Conservation (phyloP, 2,797 vertebrate genomes). For the Enteromius viviparus region DNA sequence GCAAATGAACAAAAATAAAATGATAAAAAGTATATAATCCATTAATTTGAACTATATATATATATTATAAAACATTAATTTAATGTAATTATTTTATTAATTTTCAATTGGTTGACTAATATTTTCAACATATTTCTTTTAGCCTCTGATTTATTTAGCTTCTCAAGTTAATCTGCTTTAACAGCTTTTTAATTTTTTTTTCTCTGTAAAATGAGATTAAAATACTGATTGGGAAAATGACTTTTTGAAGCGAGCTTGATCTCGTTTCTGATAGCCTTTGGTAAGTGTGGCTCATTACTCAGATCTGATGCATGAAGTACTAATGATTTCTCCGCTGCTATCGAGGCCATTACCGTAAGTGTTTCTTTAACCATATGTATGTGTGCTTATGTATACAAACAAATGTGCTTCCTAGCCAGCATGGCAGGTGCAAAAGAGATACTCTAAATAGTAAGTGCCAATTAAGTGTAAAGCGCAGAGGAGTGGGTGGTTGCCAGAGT, state of each 20-base stretch:
- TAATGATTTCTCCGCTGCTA: slow-evolving; percentile 66
- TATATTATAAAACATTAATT: neutral
- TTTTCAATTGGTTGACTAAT: neutral
- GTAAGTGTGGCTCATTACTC: slow-evolving; percentile 66
- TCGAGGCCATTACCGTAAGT: slow-evolving; percentile 69
- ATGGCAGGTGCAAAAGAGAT: slow-evolving; percentile 37
- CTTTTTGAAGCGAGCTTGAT: slow-evolving; percentile 11
- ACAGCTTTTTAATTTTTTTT: neutral
- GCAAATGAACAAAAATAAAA: neutral
- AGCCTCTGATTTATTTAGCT: neutral
- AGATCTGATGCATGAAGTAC: slow-evolving; percentile 64
- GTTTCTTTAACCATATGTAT: slow-evolving; percentile 65
- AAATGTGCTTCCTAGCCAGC: slow-evolving; percentile 58
- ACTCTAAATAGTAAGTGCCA: slow-evolving; percentile 63
- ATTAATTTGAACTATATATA: neutral
- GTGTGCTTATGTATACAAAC: slow-evolving; percentile 59
- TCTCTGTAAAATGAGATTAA: neutral
- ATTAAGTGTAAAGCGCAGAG: slow-evolving; percentile 64
- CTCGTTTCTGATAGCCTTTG: slow-evolving; percentile 53
- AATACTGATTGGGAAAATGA: neutral
- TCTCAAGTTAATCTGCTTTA: neutral
- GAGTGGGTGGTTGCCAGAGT: slow-evolving; percentile 21
- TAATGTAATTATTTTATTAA: neutral
- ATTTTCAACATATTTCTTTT: neutral
- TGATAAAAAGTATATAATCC: neutral